A percentile compares a stretch with the other conserved stretches of the same genome.
Evolutionary conservation across 2,113 vertebrate species (phyloP).

Genomic region (Cathartes aura): DNA sequence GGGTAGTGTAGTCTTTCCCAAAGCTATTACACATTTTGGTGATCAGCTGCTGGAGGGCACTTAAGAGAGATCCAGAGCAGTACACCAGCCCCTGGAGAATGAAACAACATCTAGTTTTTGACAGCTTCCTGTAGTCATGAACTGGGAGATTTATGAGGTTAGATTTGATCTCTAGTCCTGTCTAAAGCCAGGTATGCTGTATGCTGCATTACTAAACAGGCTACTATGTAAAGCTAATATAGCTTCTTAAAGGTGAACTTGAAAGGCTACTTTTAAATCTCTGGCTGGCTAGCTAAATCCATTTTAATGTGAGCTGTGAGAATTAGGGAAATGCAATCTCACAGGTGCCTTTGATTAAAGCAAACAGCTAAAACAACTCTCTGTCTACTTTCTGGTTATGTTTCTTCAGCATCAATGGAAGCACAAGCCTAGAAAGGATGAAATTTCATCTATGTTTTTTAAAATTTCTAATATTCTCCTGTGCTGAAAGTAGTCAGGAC

Average conservation of each 20-base stretch:
- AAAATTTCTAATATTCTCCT: neutral
- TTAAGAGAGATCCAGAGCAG: constrained; percentile 35
- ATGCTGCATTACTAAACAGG: constrained; percentile 55
- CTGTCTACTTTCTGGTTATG: neutral
- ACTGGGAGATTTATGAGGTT: constrained; percentile 69
- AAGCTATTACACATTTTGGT: constrained; percentile 45
- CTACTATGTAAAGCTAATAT: constrained; percentile 44
- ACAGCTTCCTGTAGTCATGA: constrained; percentile 62
- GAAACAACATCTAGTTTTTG: constrained; percentile 66
- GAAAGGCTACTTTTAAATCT: constrained; percentile 51
- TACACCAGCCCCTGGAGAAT: constrained; percentile 31
- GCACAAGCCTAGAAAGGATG: neutral
- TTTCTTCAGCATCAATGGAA: neutral
- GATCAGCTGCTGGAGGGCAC: constrained; percentile 55
- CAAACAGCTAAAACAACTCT: neutral
- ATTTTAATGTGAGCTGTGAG: constrained; percentile 33
- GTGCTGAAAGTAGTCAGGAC: neutral
- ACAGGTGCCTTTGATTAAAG: neutral
- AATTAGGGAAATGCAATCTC: constrained; percentile 30
- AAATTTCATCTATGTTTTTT: neutral
- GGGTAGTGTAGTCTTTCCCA: constrained; percentile 31
- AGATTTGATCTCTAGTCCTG: constrained; percentile 65
- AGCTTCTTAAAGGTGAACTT: constrained; percentile 65
- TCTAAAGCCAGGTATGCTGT: constrained; percentile 38
- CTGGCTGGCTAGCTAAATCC: constrained; percentile 7